A percentile compares a stretch with the other conserved stretches of the same genome.
These are phyloP conservation scores for Odontesthes bonariensis DNA, from an alignment of 2,113 vertebrate genomes.

Conservation along the genomic window DNA sequence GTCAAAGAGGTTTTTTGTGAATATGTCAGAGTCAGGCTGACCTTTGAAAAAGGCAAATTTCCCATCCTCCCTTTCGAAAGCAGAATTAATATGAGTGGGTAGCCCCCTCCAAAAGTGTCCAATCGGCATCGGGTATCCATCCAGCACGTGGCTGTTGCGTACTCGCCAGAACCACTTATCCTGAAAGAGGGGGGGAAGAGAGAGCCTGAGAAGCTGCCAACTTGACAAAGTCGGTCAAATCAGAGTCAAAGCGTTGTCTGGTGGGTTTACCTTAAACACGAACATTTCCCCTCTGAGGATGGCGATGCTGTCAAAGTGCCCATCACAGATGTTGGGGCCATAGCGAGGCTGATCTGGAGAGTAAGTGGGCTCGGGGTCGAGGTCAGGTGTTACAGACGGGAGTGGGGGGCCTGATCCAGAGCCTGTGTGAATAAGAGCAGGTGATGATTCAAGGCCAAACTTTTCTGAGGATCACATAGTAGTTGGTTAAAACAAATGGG, in stretches of 20 bases:
- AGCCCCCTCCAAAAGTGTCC: constrained; percentile 93
- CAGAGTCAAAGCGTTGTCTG: not conserved
- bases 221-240: not conserved
- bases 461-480: too few relatives aligned
- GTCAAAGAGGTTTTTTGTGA: not conserved
- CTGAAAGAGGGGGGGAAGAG: constrained; percentile 45
- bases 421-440: constrained; percentile 58
- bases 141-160: constrained; percentile 87
- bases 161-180: constrained; percentile 93
- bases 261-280: constrained; percentile 88
- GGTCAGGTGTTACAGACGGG: constrained; percentile 68
- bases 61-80: constrained; percentile 92
- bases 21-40: constrained; percentile 37
- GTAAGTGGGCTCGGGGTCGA: constrained; percentile 66
- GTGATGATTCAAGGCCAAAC: not conserved
- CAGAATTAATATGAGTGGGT: constrained; percentile 85
- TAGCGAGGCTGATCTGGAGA: constrained; percentile 76
- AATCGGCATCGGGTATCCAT: constrained; percentile 92
- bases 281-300: constrained; percentile 93
- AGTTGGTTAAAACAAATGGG: too few relatives aligned
- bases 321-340: constrained; percentile 90
- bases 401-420: constrained; percentile 66
- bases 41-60: constrained; percentile 96
- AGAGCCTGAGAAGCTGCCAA: not conserved
- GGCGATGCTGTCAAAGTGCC: constrained; percentile 91